phyloP scores from a whole-genome alignment of 2,888 invertebrate genomes.

The Lasius platythorax region DNA sequence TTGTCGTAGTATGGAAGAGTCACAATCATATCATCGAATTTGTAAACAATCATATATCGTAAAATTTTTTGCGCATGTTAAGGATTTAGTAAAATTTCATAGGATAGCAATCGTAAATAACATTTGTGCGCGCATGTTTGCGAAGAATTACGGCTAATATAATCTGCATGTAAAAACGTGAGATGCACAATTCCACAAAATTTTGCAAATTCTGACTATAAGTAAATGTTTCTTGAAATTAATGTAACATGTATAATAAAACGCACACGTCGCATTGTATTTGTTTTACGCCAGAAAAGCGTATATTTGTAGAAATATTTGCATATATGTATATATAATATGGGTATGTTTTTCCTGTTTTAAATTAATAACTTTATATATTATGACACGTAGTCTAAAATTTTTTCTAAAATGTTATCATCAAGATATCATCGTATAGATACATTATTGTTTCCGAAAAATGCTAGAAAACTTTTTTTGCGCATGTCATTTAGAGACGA shows the following conservation, averaged over 20 bases:
- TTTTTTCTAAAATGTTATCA: neutral
- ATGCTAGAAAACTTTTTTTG: neutral
- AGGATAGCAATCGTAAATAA: conserved; percentile 29
- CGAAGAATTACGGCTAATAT: conserved; percentile 41
- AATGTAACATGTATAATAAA: neutral
- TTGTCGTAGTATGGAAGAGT: neutral
- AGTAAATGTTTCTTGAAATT: conserved; percentile 31
- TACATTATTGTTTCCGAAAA: neutral
- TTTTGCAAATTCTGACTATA: conserved; percentile 23
- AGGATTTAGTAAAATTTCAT: conserved; percentile 32
- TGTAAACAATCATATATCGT: neutral
- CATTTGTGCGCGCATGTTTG: conserved; percentile 14
- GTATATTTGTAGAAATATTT: neutral
- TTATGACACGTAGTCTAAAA: neutral
- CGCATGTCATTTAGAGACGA: neutral
- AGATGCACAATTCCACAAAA: conserved; percentile 31
- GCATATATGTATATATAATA: neutral
- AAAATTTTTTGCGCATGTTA: conserved; percentile 19
- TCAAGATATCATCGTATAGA: neutral
- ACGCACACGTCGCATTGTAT: neutral
- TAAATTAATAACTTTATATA: neutral
- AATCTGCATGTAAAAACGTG: conserved; percentile 41
- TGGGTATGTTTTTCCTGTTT: neutral
- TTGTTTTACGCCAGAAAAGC: neutral
- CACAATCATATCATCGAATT: neutral